phyloP scores from a whole-genome alignment of 2,113 vertebrate genomes.

The Pavo muticus region DNA sequence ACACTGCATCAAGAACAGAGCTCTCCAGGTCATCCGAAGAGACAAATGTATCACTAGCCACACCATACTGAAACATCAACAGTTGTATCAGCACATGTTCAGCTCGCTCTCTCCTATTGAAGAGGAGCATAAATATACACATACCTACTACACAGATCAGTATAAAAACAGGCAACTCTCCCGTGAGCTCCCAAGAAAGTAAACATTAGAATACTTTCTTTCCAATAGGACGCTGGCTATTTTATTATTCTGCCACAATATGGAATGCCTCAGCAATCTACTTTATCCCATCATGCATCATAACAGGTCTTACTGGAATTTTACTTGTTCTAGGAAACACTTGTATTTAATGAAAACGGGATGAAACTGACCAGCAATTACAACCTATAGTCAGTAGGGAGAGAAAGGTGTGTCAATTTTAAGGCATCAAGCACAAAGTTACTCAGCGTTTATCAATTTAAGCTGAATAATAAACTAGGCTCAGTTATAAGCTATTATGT shows the following conservation, averaged over 20 bases:
- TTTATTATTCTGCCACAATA: background rate
- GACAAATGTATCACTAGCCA: background rate
- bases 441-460: background rate
- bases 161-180: background rate
- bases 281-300: background rate
- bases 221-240: background rate
- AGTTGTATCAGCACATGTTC: rapidly evolving
- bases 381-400: background rate
- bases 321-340: background rate
- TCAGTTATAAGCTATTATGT: background rate
- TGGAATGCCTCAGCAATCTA: background rate
- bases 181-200: background rate
- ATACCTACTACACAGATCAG: background rate
- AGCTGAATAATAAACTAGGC: background rate
- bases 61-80: rapidly evolving
- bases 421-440: background rate
- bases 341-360: background rate
- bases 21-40: background rate
- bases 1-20: background rate
- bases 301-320: background rate
- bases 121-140: background rate
- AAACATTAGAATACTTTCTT: background rate
- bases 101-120: background rate
- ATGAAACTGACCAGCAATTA: background rate
- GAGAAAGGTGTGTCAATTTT: background rate